Evolutionary conservation across 1,140 invertebrate genomes (phyloP), one percentile per base, ranked within the genome.

Genomic region (Artemia franciscana): DNA sequence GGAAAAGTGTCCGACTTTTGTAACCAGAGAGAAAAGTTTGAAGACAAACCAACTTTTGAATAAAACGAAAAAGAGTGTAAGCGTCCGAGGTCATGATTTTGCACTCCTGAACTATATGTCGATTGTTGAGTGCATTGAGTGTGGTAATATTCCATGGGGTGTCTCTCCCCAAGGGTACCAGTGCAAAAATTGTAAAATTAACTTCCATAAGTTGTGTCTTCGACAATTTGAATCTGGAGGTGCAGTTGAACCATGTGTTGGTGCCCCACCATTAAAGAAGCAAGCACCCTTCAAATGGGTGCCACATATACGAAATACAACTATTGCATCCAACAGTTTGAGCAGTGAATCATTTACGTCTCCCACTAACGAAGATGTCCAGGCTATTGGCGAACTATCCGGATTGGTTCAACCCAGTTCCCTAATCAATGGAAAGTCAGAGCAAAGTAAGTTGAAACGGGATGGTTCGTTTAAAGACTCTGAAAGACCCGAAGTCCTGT

Each of bases 131-230:
- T 98, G 93, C 72, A 88, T 91, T 77, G 84, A 90, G 75, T 97
- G 93, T 76, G 84, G 89, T 69, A 78, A 83, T 67, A 84, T 92
- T 66, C 85, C 97, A 66, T 91, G 89, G 79, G 93, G 93, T 59
- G 84, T 96, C 62, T 88, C 88, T 67, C 87, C 88, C 63, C 91
- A 95, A 75, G 91, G 91, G 64, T 92, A 88, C 77, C 84, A 88
- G 68, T 94, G 91, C 76, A 79, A 81, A 69, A 81, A 86, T 90
- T 94, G 91, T 78, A 82, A 84, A 69, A 78, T 92, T 66, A 88
- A 88, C 68, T 82, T 93, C 67, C 91, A 94, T 76, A 83, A 88
- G 67, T 74, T 77, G 60, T 94, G 90, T 75, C 82, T 86, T 23
- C 81, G 82, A 69, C 74, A 80, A 7, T 81, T 92, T 61, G 87